These are phyloP conservation scores for Pygoscelis adeliae DNA, from an alignment of 2,113 vertebrate genomes.

Conservation along the genomic window DNA sequence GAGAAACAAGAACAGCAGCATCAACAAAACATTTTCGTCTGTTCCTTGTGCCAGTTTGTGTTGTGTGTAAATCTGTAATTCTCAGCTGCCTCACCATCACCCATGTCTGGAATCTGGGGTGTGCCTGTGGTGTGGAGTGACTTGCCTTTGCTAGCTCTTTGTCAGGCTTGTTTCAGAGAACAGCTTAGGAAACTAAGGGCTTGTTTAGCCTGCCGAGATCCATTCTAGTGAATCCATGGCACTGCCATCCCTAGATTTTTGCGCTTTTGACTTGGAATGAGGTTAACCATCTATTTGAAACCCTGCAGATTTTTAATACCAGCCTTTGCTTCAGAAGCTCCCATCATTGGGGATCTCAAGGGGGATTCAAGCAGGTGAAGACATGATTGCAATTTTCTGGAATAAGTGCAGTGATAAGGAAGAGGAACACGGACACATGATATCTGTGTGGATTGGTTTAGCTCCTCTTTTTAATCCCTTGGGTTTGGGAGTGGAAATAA, in stretches of 20 bases:
- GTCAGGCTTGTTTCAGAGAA: not conserved
- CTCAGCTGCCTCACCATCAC: constrained; percentile 20
- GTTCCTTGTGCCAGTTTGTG: constrained; percentile 53
- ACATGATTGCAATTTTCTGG: not conserved
- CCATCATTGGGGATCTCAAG: not conserved
- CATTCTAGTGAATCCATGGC: not conserved
- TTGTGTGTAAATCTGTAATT: constrained; percentile 42
- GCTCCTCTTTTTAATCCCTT: not conserved
- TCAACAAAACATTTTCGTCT: constrained; percentile 35
- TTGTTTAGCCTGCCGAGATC: not conserved
- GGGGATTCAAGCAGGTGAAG: not conserved
- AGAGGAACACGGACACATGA: not conserved
- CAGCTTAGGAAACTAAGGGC: not conserved
- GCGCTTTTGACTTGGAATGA: not conserved
- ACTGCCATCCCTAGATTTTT: not conserved
- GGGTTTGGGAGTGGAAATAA: not conserved
- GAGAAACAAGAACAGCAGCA: constrained; percentile 32
- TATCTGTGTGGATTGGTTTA: not conserved
- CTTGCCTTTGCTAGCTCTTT: not conserved
- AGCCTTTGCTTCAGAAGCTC: not conserved
- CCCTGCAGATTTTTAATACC: not conserved
- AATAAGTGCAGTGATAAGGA: not conserved
- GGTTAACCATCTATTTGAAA: not conserved
- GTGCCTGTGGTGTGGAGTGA: not conserved
- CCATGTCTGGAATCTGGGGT: constrained; percentile 35